phyloP scores from a whole-genome alignment of 2,888 invertebrate genomes.

The Apotomis turbidana region DNA sequence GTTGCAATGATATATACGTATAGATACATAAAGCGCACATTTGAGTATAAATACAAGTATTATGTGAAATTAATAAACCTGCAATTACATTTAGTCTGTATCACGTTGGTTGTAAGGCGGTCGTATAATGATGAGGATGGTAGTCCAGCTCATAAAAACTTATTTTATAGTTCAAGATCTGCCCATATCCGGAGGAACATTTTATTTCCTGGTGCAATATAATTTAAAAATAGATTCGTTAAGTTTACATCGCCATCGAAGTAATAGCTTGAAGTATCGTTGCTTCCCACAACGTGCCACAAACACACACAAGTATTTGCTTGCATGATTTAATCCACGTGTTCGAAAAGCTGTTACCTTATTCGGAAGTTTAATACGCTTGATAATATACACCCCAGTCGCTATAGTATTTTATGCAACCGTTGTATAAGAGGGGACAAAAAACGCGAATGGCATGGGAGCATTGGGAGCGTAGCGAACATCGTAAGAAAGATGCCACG shows the following conservation, averaged over 20 bases:
- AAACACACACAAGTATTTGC: background rate
- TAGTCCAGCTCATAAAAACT: conserved; percentile 2
- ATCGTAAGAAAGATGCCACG: too few species aligned
- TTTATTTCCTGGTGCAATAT: conserved; percentile 16
- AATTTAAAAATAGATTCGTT: conserved; percentile 12
- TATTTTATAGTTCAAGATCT: conserved; percentile 22
- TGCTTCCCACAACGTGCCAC: background rate
- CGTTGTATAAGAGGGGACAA: too few species aligned
- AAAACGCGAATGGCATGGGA: too few species aligned
- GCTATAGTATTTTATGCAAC: too few species aligned
- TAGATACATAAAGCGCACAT: too few species aligned
- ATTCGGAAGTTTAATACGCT: background rate
- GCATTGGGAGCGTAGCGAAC: too few species aligned
- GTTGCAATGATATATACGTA: too few species aligned
- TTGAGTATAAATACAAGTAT: too few species aligned
- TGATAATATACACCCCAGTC: background rate
- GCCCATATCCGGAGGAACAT: background rate
- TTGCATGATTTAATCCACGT: background rate
- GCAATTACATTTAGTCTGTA: background rate
- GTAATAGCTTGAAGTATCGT: background rate
- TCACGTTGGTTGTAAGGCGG: background rate
- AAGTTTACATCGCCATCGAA: conserved; percentile 7
- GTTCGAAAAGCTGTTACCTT: background rate
- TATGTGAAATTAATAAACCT: conserved; percentile 1
- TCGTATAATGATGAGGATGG: background rate